Conservation (phyloP, 2,113 vertebrate genomes). For the Tychaedon coryphoeus region DNA sequence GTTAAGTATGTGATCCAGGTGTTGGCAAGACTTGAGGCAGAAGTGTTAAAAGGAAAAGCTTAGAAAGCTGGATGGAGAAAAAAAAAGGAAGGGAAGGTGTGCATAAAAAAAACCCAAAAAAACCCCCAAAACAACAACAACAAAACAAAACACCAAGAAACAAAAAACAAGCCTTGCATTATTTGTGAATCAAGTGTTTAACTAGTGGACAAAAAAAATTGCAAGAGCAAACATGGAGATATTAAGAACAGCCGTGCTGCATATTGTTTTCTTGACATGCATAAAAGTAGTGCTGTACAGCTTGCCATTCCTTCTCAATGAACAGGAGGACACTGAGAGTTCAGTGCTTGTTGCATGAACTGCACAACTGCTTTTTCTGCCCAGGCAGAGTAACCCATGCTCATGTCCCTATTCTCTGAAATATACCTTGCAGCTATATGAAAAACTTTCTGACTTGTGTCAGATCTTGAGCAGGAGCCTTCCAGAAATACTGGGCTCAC, state of each 20-base stretch:
- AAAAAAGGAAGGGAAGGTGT: not conserved
- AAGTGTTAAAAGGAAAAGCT: slow-evolving; percentile 5
- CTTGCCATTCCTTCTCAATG: not conserved
- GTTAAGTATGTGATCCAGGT: slow-evolving; percentile 59
- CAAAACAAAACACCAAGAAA: not conserved
- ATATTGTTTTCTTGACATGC: not conserved
- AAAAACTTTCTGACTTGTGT: not conserved
- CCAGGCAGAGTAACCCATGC: not conserved
- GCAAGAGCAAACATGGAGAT: not conserved
- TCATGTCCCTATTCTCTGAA: not conserved
- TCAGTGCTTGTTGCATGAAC: not conserved
- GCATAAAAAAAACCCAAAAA: not conserved
- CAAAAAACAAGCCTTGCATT: not conserved
- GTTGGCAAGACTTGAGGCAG: slow-evolving; percentile 41
- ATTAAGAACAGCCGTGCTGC: not conserved
- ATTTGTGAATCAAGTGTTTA: not conserved
- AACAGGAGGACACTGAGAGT: not conserved
- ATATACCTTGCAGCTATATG: not conserved
- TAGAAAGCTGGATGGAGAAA: not conserved
- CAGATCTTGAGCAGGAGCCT: not conserved
- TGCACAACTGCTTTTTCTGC: not conserved
- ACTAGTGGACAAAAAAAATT: not conserved
- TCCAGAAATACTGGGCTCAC: not conserved
- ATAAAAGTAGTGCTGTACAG: not conserved
- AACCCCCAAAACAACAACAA: too few species aligned